Evolutionary conservation across 2,888 invertebrate species (phyloP), one percentile per base, ranked within the genome.

Genomic region (Ischnus inquisitorius): DNA sequence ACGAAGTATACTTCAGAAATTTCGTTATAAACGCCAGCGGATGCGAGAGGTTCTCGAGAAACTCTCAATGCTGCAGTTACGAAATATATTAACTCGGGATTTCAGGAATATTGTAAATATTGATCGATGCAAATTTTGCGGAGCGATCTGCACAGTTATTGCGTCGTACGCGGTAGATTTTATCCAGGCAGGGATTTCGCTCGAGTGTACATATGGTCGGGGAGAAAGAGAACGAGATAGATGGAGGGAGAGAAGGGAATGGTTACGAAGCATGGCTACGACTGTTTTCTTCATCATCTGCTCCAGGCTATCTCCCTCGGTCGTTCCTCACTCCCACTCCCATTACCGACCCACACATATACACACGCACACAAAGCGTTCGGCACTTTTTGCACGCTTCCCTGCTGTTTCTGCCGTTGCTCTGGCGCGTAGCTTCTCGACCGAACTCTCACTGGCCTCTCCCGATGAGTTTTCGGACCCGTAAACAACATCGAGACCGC

Each of bases 221-320:
- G 8, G 34, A 6, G 34, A 34, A 34, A 34, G 34, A 34, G 34
- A 34, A 34, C 34, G 6, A 34, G 0, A 34, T 34, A 34, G 6
- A 34, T 34, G 34, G 34, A 34, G 34, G 6, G 6, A 34, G 6
- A 34, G 34, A 8, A 34, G 34, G 34, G 34, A 54, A 54, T 3
- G 22, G 93, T 93, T 93, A 93, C 93, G 94, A 92, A 94, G 93
- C 91, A 60, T 72, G 25, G 60, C 72, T 4, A 48, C 16, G 68
- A 48, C 46, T 16, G 48, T 68, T 48, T 68, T 68, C 48, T 68
- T 60, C 60, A 60, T 60, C 60, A 60, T 68, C 68, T 48, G 68
- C 43, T 48, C 48, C 48, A 16, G 68, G 28, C 68, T 60, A 60
- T 41, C 54, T 54, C 46, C 39, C 39, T 25, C 67, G n/a, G 28